Base-by-base conservation (phyloP, 2,797 vertebrate species). In the Micrastur ruficollis region DNA sequence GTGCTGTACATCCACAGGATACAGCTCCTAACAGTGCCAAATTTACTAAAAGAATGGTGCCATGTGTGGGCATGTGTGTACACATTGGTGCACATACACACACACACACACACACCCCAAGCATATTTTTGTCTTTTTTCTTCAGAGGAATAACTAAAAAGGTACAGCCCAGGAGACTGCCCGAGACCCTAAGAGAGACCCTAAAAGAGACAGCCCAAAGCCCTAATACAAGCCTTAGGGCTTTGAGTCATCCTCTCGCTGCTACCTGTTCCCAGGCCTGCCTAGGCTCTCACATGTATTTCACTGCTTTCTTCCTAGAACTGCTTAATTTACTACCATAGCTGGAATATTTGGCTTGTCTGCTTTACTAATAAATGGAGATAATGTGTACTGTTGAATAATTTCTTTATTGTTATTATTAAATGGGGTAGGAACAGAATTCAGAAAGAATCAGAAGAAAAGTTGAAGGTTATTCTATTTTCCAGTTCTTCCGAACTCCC, bases 101-200 rank as follows among this genome's bases (percentile, higher is more conserved):
- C 11, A 2, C 27, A 12, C 36, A 22, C 5, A 15, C 0, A 0
- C 8, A 6, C 11, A 4, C 3, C 8, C 4, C 31, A 58, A 8
- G 32, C 2, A 2, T 16, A 9, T 49, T 58, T 68, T 61, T 62
- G 25, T 12, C 17, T 70, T 73, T 88, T 73, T 42, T n/a, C 19
- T 36, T 59, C 52, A 52, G 19, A 44, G 7, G 2, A 23, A 6
- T 9, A n/a, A 11, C 31, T 67, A 14, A 15, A 73, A 53, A 50
- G 8, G 26, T 58, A 19, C 71, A 81, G 29, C 18, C 19, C 12
- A 44, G 22, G 19, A 40, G 16, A 9, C 23, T n/a, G 42, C 11
- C 16, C 6, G 4, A 27, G 72, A 36, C 23, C 18, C 12, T 38
- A 15, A 21, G 31, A 58, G 16, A 87, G 29, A 29, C 32, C 14